Evolutionary conservation across 2,888 invertebrate genomes (phyloP).

Genomic region (Selenia dentaria): DNA sequence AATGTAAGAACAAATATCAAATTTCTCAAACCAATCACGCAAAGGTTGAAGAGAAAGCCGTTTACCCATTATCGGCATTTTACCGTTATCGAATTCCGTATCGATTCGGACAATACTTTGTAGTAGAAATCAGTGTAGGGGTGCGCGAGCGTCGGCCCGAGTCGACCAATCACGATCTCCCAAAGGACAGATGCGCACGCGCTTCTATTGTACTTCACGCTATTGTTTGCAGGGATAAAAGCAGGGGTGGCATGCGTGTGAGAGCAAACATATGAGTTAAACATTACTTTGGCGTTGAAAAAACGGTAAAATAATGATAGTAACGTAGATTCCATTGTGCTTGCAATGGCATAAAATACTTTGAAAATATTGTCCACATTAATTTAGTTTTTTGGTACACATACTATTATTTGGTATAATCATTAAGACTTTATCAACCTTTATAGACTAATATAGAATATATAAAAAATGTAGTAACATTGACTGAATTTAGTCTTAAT

Average conservation of each 20-base stretch:
- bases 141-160: constrained; percentile 53
- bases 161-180: constrained; percentile 56
- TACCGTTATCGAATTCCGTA: constrained; percentile 69
- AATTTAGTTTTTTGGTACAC: too few species aligned
- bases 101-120: constrained; percentile 69
- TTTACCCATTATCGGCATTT: constrained; percentile 38
- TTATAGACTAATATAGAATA: too few species aligned
- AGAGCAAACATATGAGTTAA: constrained; percentile 64
- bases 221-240: constrained; percentile 60
- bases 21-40: too few species aligned
- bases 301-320: constrained; percentile 47
- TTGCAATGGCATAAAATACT: constrained; percentile 8
- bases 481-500: too few species aligned
- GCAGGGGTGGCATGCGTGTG: constrained; percentile 66
- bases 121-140: constrained; percentile 75
- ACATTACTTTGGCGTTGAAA: constrained; percentile 54
- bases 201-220: constrained; percentile 61
- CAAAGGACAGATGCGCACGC: constrained; percentile 73
- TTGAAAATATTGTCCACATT: too few species aligned
- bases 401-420: too few species aligned
- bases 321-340: not conserved
- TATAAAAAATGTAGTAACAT: too few species aligned
- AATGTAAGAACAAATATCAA: too few species aligned
- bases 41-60: constrained; percentile 35
- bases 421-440: too few species aligned